Evolutionary conservation across 2,797 vertebrate species (phyloP).

Genomic region (Gallinago nigripennis): DNA sequence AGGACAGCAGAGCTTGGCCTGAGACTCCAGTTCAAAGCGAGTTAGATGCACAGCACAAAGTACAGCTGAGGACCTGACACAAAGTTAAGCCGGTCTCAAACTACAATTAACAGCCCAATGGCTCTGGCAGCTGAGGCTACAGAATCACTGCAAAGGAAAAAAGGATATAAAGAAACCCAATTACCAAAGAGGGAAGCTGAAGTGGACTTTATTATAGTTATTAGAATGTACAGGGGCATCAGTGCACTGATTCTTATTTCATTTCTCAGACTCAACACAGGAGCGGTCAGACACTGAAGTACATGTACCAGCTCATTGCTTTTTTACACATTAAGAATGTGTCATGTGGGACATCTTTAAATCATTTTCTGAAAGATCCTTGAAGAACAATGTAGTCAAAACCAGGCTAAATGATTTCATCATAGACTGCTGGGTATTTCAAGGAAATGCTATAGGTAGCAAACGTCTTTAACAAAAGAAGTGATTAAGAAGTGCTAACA

Average conservation of each 20-base stretch:
- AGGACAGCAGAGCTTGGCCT: not conserved
- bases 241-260: slow-evolving; percentile 37
- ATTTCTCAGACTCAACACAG: slow-evolving; percentile 13
- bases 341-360: not conserved
- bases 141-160: not conserved
- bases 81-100: not conserved
- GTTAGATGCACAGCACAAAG: not conserved
- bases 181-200: not conserved
- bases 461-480: slow-evolving; percentile 4
- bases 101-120: not conserved
- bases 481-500: slow-evolving; percentile 30
- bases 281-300: not conserved
- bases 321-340: not conserved
- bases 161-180: not conserved
- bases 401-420: not conserved
- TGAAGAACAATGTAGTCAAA: not conserved
- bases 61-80: not conserved
- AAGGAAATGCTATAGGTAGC: not conserved
- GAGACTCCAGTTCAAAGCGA: not conserved
- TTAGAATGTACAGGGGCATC: slow-evolving; percentile 56
- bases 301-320: not conserved
- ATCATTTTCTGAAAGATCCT: not conserved
- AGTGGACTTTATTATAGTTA: slow-evolving; percentile 70
- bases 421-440: not conserved
- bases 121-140: not conserved